Percentiles rank a stretch among this genome's conserved stretches.
Conservation (phyloP, 1,140 invertebrate species). For the Lepidurus couesii region DNA sequence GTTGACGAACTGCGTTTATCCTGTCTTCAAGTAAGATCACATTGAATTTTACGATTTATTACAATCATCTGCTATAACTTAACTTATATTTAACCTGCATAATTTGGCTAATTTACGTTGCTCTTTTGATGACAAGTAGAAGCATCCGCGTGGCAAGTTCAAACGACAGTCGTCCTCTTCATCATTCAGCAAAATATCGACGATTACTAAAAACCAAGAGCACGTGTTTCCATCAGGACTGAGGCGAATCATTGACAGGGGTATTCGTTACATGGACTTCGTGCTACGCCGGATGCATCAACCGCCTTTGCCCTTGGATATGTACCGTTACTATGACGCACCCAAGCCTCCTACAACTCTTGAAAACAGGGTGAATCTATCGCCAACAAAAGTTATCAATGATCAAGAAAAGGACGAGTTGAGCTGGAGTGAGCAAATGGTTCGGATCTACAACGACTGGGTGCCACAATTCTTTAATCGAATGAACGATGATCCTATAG, state of each 20-base stretch:
- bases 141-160: constrained; percentile 26
- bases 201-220: neutral
- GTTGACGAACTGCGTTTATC: constrained; percentile 33
- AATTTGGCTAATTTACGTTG: neutral
- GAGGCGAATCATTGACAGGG: constrained; percentile 34
- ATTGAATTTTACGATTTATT: neutral
- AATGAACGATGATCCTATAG: too few relatives aligned
- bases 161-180: neutral
- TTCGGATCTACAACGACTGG: too few relatives aligned
- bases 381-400: too few relatives aligned
- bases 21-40: constrained; percentile 38
- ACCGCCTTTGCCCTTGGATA: constrained; percentile 34
- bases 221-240: constrained; percentile 3
- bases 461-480: too few relatives aligned
- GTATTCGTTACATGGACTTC: constrained; percentile 36
- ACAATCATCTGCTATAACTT: neutral
- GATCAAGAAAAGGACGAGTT: too few relatives aligned
- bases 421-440: too few relatives aligned
- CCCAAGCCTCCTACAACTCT: neutral
- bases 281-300: constrained; percentile 28
- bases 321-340: constrained; percentile 39
- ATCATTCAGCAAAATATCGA: neutral
- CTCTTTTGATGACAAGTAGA: constrained; percentile 1
- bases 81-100: neutral
- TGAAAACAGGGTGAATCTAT: too few relatives aligned